phyloP scores from a whole-genome alignment of 92 coral and sea anemone genomes.

The Chrysogorgia sp. region DNA sequence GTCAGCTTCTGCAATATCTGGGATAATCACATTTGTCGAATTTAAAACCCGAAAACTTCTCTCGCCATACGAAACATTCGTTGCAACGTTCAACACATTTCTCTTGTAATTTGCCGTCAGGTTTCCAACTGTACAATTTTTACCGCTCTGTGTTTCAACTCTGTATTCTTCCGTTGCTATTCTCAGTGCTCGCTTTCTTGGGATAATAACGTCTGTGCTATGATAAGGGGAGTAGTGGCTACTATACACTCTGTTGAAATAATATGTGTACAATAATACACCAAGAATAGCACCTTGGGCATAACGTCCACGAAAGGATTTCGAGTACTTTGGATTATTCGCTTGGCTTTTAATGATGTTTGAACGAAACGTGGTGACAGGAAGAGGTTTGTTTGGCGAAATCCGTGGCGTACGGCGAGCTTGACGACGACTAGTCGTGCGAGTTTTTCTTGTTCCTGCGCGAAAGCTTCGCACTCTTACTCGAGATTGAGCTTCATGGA shows the following conservation, averaged over 20 bases:
- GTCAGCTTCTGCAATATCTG: slow-evolving; percentile 2
- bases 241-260: not conserved
- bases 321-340: not conserved
- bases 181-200: slow-evolving; percentile 20
- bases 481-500: too few species aligned
- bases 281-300: not conserved
- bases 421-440: too few species aligned
- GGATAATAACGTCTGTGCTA: slow-evolving; percentile 3
- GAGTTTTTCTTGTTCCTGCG: too few species aligned
- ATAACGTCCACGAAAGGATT: not conserved
- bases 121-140: not conserved
- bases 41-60: not conserved
- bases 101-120: not conserved
- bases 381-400: not conserved
- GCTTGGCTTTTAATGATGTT: not conserved
- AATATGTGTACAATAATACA: not conserved
- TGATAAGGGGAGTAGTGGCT: slow-evolving; percentile 10
- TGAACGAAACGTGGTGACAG: slow-evolving; percentile 14
- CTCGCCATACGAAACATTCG: slow-evolving; percentile 10
- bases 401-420: not conserved
- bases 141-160: not conserved
- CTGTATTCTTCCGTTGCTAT: slow-evolving; percentile 10
- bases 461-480: too few species aligned
- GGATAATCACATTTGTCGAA: too few species aligned
- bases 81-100: slow-evolving; percentile 6